Evolutionary conservation across 2,888 invertebrate genomes (phyloP).

Genomic region (Philopedon plagiatum): DNA sequence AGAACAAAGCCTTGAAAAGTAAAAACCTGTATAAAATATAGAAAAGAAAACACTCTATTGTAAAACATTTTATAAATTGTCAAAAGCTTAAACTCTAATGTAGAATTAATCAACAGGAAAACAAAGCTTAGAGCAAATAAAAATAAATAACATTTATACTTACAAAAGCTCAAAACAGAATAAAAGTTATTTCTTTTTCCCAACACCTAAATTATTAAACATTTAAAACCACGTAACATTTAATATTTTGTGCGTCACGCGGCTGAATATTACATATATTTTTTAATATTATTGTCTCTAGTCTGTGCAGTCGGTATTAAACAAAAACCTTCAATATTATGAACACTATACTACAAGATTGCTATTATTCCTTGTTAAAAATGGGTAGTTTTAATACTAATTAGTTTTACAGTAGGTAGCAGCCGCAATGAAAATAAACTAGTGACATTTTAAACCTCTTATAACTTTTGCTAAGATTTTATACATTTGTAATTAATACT

Average conservation of each 20-base stretch:
- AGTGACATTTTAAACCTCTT: no score
- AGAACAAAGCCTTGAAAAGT: conserved; percentile 19
- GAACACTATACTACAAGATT: conserved; percentile 44
- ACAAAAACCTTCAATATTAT: conserved; percentile 50
- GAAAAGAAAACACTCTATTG: conserved; percentile 22
- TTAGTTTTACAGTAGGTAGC: conserved; percentile 1
- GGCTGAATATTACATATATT: conserved; percentile 26
- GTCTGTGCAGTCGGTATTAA: conserved; percentile 65
- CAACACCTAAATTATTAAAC: conserved; percentile 64
- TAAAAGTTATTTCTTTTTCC: conserved; percentile 60
- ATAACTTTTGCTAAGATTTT: no score
- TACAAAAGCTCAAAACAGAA: conserved; percentile 54
- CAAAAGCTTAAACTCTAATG: conserved; percentile 51
- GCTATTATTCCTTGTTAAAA: conserved; percentile 23
- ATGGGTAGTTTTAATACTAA: conserved; percentile 21
- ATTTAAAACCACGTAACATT: conserved; percentile 49
- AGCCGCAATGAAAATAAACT: conserved; percentile 44
- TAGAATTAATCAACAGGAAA: conserved; percentile 58
- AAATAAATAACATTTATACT: conserved; percentile 60
- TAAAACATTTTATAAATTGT: conserved; percentile 46
- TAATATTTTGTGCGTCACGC: conserved; percentile 32
- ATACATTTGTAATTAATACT: no score
- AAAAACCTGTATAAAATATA: conserved; percentile 38
- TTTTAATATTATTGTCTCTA: conserved; percentile 51
- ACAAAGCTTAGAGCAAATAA: conserved; percentile 58